Percentiles rank a stretch among this genome's conserved stretches.
These are phyloP conservation scores for Priocnemis perturbator DNA, from an alignment of 2,888 invertebrate species.

Conservation along the genomic window DNA sequence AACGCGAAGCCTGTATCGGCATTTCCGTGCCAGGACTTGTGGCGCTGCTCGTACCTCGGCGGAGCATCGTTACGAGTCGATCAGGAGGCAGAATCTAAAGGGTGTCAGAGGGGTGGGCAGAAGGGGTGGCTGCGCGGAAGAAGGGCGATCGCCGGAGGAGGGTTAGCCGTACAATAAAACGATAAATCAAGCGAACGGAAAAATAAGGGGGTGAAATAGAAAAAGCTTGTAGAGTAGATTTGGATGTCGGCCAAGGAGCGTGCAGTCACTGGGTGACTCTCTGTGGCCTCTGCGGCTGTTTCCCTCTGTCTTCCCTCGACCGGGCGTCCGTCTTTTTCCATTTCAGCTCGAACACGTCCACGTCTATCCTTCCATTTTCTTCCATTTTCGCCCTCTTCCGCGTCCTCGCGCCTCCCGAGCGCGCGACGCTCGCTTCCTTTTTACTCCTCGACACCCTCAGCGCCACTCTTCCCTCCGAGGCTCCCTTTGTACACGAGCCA, in stretches of 20 bases:
- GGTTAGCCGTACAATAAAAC: constrained; percentile 55
- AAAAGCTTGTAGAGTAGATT: constrained; percentile 70
- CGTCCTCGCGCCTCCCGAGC: not conserved
- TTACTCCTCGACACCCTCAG: too few relatives aligned
- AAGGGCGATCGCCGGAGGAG: not conserved
- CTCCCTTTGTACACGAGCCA: not conserved
- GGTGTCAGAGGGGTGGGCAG: not conserved
- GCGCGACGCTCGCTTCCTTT: too few relatives aligned
- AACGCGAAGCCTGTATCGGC: not conserved
- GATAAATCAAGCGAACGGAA: constrained; percentile 67
- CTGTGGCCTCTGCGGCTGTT: constrained; percentile 50
- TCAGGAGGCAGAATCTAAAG: not conserved
- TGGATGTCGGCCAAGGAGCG: constrained; percentile 65
- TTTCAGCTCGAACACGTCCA: not conserved
- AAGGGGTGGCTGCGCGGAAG: not conserved
- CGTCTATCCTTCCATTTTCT: not conserved
- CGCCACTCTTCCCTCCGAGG: too few relatives aligned
- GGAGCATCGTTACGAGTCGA: constrained; percentile 6
- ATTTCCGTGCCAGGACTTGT: constrained; percentile 2
- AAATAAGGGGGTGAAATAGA: constrained; percentile 34
- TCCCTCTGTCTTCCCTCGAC: constrained; percentile 43
- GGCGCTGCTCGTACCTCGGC: not conserved
- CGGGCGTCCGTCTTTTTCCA: not conserved
- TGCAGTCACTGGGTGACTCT: constrained; percentile 52
- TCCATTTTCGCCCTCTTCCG: not conserved